Percentiles rank a stretch among this genome's conserved stretches.
Evolutionary conservation across 2,888 invertebrate genomes (phyloP).

Genomic region (Minunthozetes semirufus): DNA sequence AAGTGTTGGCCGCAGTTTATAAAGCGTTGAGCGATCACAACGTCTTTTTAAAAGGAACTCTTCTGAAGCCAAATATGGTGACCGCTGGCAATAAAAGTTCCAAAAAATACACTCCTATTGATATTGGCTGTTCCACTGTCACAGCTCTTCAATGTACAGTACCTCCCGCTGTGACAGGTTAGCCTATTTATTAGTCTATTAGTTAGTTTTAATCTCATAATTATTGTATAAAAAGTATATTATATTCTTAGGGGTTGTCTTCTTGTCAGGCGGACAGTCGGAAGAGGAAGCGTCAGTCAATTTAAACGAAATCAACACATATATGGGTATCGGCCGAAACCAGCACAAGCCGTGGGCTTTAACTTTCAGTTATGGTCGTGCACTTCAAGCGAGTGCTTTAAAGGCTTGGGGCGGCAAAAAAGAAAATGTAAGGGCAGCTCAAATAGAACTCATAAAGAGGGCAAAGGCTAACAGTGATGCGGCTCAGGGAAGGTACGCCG

Average conservation of each 20-base stretch:
- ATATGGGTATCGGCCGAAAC: too few relatives aligned
- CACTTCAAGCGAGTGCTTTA: constrained; percentile 89
- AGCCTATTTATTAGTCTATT: too few relatives aligned
- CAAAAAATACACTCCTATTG: constrained; percentile 68
- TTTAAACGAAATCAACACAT: constrained; percentile 90
- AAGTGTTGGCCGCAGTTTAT: constrained; percentile 87
- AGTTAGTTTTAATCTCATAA: constrained; percentile 44
- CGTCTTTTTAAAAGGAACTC: constrained; percentile 92
- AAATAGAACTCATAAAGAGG: constrained; percentile 79
- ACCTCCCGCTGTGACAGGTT: constrained; percentile 88
- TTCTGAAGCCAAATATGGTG: constrained; percentile 99
- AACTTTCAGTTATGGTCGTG: constrained; percentile 96
- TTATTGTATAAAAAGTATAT: too few relatives aligned
- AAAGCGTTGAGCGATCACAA: constrained; percentile 95
- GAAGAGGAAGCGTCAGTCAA: constrained; percentile 96
- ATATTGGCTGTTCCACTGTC: constrained; percentile 90
- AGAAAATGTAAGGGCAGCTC: constrained; percentile 74
- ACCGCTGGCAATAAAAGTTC: constrained; percentile 77
- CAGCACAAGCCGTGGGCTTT: constrained; percentile 96
- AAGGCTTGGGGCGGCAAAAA: constrained; percentile 90
- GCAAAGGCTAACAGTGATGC: constrained; percentile 93
- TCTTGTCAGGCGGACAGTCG: constrained; percentile 97
- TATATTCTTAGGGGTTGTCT: constrained; percentile 91
- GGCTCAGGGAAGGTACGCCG: constrained; percentile 82
- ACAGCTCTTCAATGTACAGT: constrained; percentile 86